Evolutionary conservation across 1,140 invertebrate species (phyloP).

Genomic region (Drosophila equinoxialis): DNA sequence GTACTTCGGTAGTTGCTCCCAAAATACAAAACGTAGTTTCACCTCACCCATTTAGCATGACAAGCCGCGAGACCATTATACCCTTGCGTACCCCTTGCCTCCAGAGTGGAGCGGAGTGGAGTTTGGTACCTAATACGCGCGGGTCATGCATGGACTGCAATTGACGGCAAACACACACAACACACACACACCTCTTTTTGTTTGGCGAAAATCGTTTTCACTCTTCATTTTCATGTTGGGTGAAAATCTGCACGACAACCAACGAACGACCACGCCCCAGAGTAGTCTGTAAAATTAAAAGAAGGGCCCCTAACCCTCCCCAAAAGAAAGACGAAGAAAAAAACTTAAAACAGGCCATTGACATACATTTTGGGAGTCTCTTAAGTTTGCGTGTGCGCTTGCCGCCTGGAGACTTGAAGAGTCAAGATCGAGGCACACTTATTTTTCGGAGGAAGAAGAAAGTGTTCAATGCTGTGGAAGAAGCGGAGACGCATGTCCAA

Average conservation of each 20-base stretch:
- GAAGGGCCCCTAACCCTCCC: conserved; percentile 40
- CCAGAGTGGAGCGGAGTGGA: background rate
- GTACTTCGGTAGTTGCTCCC: conserved; percentile 38
- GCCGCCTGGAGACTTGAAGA: conserved; percentile 21
- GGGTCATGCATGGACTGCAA: conserved; percentile 75
- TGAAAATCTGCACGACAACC: conserved; percentile 59
- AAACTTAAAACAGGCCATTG: conserved; percentile 63
- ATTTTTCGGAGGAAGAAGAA: conserved; percentile 33
- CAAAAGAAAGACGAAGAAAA: conserved; percentile 21
- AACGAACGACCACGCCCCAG: conserved; percentile 48
- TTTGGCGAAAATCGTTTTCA: conserved; percentile 69
- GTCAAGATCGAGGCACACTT: conserved; percentile 36
- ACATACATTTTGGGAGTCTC: conserved; percentile 56
- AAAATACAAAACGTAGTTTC: conserved; percentile 50
- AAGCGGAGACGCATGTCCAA: conserved; percentile 65
- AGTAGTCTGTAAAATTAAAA: conserved; percentile 42
- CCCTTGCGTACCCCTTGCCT: too few relatives aligned
- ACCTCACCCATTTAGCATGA: conserved; percentile 74
- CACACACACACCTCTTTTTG: conserved; percentile 70
- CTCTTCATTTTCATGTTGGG: conserved; percentile 75
- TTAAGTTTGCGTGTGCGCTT: conserved; percentile 49
- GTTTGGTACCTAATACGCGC: conserved; percentile 47
- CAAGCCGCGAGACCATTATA: conserved; percentile 6
- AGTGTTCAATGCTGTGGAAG: conserved; percentile 40
- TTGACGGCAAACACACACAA: conserved; percentile 63